Evolutionary conservation across 2,113 vertebrate genomes (phyloP), one percentile per base, ranked within the genome.

Genomic region (Rhizomys pruinosus): DNA sequence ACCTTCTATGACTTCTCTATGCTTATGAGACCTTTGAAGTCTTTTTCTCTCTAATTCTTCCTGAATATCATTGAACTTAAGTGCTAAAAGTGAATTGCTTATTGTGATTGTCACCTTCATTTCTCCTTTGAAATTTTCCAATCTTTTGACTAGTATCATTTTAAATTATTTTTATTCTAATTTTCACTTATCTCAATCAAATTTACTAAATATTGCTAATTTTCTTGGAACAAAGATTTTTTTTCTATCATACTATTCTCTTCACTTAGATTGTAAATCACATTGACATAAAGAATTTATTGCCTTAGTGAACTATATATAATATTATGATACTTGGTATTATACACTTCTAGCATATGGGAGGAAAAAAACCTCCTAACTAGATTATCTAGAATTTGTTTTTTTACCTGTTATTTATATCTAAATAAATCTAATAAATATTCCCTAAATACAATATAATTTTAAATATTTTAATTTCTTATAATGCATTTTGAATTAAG

Each of bases 21-120:
- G 80, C 95, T 97, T 97, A 93, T 96, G 95, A 97, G 95, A 96
- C 93, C 73, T 95, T 73, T 96, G 93, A 97, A 96, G 84, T 97
- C 85, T 80, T 96, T 97, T 93, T 79, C 64, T 73, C 76, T 94
- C 63, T 92, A 63, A 95, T 96, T 97, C 47, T 91, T 93, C 73
- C 59, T 94, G 90, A 91, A 34, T 93, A 82, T 94, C 79, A 94
- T 47, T 97, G 97, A 95, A 96, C 91, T 61, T 82, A 85, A 34
- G 1, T 92, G 57, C 95, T 96, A 94, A 95, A 95, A 97, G 63
- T 85, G 72, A 96, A 93, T 91, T 96, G 37, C 64, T 96, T 96
- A 91, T 89, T 91, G 22, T 95, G 39, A 91, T 91, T 84, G 55
- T 94, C 81, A 96, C 68, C 78, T 91, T 96, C 86, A 96, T 76